Evolutionary conservation across 2,888 invertebrate genomes (phyloP).

Genomic region (Asteroscopus sphinx): DNA sequence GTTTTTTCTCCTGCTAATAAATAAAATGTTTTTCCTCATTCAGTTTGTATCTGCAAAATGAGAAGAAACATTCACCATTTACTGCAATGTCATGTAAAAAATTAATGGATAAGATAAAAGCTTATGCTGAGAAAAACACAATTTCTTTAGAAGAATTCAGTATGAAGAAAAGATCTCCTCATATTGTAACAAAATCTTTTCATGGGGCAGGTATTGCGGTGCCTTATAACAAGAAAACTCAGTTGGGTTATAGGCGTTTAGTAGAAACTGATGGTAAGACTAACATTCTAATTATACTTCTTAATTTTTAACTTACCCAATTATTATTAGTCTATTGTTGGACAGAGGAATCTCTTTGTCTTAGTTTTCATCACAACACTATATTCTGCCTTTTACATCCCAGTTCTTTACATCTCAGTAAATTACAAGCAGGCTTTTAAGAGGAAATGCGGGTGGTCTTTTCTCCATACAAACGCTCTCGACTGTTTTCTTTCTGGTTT

Average conservation of each 20-base stretch:
- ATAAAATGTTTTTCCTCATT: slow-evolving; percentile 56
- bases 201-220: slow-evolving; percentile 96
- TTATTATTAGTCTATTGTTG: too few relatives aligned
- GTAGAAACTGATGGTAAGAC: slow-evolving; percentile 91
- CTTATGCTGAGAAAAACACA: slow-evolving; percentile 90
- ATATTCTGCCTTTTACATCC: too few relatives aligned
- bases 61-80: slow-evolving; percentile 91
- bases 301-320: too few relatives aligned
- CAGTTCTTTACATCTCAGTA: too few relatives aligned
- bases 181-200: slow-evolving; percentile 92
- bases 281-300: neutral
- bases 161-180: slow-evolving; percentile 91
- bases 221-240: slow-evolving; percentile 94
- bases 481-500: too few relatives aligned
- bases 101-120: slow-evolving; percentile 90
- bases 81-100: slow-evolving; percentile 89
- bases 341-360: too few relatives aligned
- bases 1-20: too few relatives aligned
- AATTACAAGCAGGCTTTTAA: too few relatives aligned
- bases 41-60: slow-evolving; percentile 88
- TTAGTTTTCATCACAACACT: too few relatives aligned
- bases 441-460: too few relatives aligned
- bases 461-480: too few relatives aligned
- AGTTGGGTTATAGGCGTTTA: slow-evolving; percentile 95
- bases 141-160: slow-evolving; percentile 89